phyloP scores from a whole-genome alignment of 2,113 vertebrate genomes.

The Sprattus sprattus region DNA sequence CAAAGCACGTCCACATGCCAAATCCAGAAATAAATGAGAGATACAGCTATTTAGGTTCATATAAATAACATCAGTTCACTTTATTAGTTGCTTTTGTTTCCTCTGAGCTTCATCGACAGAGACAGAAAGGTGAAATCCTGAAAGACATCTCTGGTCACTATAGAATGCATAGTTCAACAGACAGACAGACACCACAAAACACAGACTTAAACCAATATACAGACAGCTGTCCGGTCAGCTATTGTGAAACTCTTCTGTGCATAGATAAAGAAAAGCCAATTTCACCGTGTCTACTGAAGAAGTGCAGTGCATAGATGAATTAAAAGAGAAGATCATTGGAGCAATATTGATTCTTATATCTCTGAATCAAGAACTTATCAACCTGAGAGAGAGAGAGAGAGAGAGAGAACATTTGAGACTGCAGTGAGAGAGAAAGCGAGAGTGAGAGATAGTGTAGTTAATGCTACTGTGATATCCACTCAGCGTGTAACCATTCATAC shows the following conservation, averaged over 20 bases:
- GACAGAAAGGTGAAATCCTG: slow-evolving; percentile 1
- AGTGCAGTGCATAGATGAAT: slow-evolving; percentile 69
- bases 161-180: slow-evolving; percentile 65
- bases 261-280: slow-evolving; percentile 52
- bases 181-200: slow-evolving; percentile 39
- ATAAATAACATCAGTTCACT: slow-evolving; percentile 60
- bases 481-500: slow-evolving; percentile 42
- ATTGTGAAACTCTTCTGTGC: slow-evolving; percentile 40
- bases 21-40: not conserved
- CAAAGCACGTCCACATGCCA: not conserved
- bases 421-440: not conserved
- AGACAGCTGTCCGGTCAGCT: slow-evolving; percentile 21
- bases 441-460: slow-evolving; percentile 25
- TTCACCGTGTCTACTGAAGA: slow-evolving; percentile 47
- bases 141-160: slow-evolving; percentile 32
- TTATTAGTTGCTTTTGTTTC: slow-evolving; percentile 48
- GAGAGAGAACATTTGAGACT: slow-evolving; percentile 26
- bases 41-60: slow-evolving; percentile 47
- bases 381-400: slow-evolving; percentile 42
- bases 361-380: slow-evolving; percentile 16
- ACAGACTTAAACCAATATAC: slow-evolving; percentile 31
- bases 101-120: not conserved
- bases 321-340: slow-evolving; percentile 38
- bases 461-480: slow-evolving; percentile 37
- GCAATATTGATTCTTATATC: not conserved